Evolutionary conservation across 1,140 invertebrate species (phyloP), one percentile per base, ranked within the genome.

Genomic region (Macrobrachium nipponense): DNA sequence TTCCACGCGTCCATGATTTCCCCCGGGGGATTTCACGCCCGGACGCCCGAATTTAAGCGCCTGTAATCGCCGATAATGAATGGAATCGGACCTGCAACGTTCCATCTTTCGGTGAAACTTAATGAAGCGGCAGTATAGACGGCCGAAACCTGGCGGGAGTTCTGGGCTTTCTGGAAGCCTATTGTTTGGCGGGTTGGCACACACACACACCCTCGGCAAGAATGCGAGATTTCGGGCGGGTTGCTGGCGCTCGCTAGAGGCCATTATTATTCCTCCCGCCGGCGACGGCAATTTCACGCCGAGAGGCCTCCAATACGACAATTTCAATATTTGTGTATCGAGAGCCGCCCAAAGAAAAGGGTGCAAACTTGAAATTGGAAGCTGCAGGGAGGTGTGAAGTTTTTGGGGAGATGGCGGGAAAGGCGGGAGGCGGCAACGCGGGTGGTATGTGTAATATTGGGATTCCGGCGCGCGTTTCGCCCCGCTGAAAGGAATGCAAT

Each of bases 371-470:
- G 58, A 80, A 80, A 80, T 80, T 80, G 79, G 43, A 80, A 80
- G 70, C 27, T 51, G 20, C 64, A 61, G n/a, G 18, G 36, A 44
- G 64, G 79, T 80, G 79, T 80, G 64, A 80, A 80, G 43, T 68
- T 59, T 11, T 10, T 5, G 15, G 5, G 58, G 0, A 20, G 0
- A 12, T 2, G 76, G 27, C 44, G 43, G 68, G 43, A 23, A 66
- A 44, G 23, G 76, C 59, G 44, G 76, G 62, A 61, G 68, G 83
- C 60, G 70, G 79, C 78, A 51, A 62, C 72, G 70, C 59, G 70
- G 76, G 70, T 62, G 85, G 85, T 75, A 87, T 87, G 85, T 87
- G 78, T 87, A 87, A 87, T 87, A 87, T 87, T 87, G 70, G 85
- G 85, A 87, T 87, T 87, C 85, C 85, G 36, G 72, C n/a, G 17